Conservation (phyloP, 2,797 vertebrate genomes). For the Melanotaenia trifasciata region DNA sequence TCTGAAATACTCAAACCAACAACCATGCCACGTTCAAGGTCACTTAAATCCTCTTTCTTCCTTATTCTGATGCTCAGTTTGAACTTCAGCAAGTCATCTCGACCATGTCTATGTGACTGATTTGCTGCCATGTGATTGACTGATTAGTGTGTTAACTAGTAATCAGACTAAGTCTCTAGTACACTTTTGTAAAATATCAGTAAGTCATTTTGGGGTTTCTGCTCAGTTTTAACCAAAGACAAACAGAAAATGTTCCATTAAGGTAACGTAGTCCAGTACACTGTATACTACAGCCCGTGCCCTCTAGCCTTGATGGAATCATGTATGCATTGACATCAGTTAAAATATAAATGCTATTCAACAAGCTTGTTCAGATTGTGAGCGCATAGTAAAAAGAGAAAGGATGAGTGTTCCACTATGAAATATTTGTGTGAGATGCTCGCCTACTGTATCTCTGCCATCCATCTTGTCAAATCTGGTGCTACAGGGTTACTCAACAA, state of each 20-base stretch:
- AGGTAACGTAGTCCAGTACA: not conserved
- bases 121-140: no score
- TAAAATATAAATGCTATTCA: not conserved
- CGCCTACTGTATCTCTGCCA: slow-evolving; percentile 15
- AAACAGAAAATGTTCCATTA: not conserved
- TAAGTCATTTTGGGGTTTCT: not conserved
- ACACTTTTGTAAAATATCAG: not conserved
- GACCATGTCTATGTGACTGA: no score
- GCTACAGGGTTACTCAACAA: slow-evolving; percentile 9
- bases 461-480: slow-evolving; percentile 44
- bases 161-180: no score
- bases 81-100: no score
- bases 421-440: slow-evolving; percentile 37
- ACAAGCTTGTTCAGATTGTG: slow-evolving; percentile 1
- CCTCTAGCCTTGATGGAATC: not conserved
- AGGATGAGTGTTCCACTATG: slow-evolving; percentile 26
- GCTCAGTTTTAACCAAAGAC: not conserved
- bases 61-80: no score
- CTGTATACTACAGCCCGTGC: not conserved
- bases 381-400: slow-evolving; percentile 17
- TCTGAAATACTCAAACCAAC: no score
- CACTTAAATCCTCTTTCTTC: no score
- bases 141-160: no score
- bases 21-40: no score
- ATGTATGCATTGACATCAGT: not conserved